Percentiles rank a stretch among this genome's conserved stretches.
These are phyloP conservation scores for Balearica regulorum DNA, from an alignment of 2,797 vertebrate genomes.

Conservation along the genomic window DNA sequence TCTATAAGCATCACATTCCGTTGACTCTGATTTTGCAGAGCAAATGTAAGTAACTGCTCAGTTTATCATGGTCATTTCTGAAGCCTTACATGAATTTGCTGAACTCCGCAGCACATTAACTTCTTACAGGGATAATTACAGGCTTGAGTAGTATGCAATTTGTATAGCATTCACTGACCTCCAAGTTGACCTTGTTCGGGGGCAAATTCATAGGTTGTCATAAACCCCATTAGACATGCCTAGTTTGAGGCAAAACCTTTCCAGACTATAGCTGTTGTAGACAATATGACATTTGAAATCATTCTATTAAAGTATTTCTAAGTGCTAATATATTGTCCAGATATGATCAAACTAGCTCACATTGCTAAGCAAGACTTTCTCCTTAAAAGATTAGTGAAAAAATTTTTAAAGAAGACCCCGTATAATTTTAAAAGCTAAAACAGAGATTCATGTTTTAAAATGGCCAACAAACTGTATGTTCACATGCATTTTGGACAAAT, in stretches of 20 bases:
- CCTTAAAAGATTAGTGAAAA: not conserved
- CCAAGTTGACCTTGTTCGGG: slow-evolving; percentile 68
- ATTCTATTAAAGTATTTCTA: not conserved
- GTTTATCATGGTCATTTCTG: slow-evolving; percentile 57
- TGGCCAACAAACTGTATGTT: slow-evolving; percentile 41
- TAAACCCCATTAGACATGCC: slow-evolving; percentile 75
- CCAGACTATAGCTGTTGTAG: slow-evolving; percentile 53
- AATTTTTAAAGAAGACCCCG: not conserved
- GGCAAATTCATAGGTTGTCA: slow-evolving; percentile 73
- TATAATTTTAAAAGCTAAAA: slow-evolving; percentile 9
- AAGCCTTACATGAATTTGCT: slow-evolving; percentile 60
- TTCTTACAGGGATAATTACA: slow-evolving; percentile 74
- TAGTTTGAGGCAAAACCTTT: slow-evolving; percentile 74
- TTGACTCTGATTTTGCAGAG: not conserved
- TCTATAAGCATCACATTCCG: not conserved
- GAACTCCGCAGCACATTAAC: slow-evolving; percentile 64
- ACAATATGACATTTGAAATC: slow-evolving; percentile 44
- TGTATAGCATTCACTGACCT: slow-evolving; percentile 73
- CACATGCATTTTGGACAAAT: slow-evolving; percentile 27
- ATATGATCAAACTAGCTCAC: not conserved
- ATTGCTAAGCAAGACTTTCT: not conserved
- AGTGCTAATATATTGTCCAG: not conserved
- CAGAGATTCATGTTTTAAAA: not conserved
- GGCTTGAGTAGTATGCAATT: slow-evolving; percentile 69
- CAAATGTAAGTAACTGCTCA: not conserved